Evolutionary conservation across 1,140 invertebrate genomes (phyloP).

Genomic region (Drosophila pseudoobscura): DNA sequence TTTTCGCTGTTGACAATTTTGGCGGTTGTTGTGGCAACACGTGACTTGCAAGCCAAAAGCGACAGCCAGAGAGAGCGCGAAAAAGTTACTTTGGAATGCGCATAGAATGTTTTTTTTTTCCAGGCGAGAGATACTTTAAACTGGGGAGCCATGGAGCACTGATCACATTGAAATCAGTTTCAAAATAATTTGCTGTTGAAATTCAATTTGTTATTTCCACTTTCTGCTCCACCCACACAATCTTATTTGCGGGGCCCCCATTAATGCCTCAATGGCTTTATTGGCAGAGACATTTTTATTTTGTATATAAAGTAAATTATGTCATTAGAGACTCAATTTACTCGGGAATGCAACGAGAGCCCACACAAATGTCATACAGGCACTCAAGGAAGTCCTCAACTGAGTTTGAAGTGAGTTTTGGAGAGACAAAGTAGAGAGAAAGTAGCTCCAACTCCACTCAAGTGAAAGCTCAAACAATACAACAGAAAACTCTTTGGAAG

Average conservation of each 20-base stretch:
- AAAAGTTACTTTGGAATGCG: conserved; percentile 62
- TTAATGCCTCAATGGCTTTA: conserved; percentile 74
- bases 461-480: too few relatives aligned
- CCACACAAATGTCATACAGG: conserved; percentile 48
- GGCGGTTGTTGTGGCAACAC: conserved; percentile 81
- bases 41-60: conserved; percentile 75
- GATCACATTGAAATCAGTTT: conserved; percentile 81
- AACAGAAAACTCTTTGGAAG: too few relatives aligned
- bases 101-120: conserved; percentile 55
- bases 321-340: conserved; percentile 67
- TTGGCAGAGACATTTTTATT: conserved; percentile 71
- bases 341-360: conserved; percentile 41
- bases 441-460: too few relatives aligned
- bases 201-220: conserved; percentile 81
- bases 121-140: too few relatives aligned
- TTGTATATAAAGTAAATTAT: conserved; percentile 67
- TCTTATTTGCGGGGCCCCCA: conserved; percentile 6
- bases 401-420: conserved; percentile 11
- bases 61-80: conserved; percentile 7
- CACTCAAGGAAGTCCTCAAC: conserved; percentile 22
- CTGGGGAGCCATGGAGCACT: conserved; percentile 27
- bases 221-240: conserved; percentile 14
- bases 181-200: conserved; percentile 78
- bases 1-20: conserved; percentile 82
- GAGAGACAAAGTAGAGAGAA: neutral